Base-by-base conservation (phyloP, 2,113 vertebrate species). In the Cephalopterus ornatus region DNA sequence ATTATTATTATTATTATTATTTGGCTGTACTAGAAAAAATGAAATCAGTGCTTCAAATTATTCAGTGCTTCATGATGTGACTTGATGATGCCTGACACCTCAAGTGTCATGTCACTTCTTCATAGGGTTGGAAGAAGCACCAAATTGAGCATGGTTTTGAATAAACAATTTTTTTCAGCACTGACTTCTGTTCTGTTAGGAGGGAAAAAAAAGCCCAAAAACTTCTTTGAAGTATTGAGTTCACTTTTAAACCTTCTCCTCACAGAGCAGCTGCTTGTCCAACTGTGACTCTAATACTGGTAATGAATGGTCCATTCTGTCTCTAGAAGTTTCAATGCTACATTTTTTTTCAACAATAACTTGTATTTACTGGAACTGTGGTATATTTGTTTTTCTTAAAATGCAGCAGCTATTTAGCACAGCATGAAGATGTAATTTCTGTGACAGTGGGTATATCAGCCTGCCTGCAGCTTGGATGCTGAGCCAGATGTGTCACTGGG, bases 341-440 rank as follows among this genome's bases (percentile, higher is more conserved):
- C 67, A 22, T 93, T 95, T 95, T 95, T 80, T 81, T 84, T 68
- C 90, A 68, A 59, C 30, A 89, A 44, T 59, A 84, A 81, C 92
- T 86, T 95, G 93, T 95, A 96, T 95, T 96, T 96, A 95, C 90
- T 95, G 93, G 72, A 96, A 96, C 91, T 85, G 11, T 33, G 63
- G 12, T 71, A 2, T 50, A 6, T 77, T 90, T 92, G 35, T 65
- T 90, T 80, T 65, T 41, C 85, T 81, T 41, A 30, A 55, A 88
- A 67, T 13, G 20, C 14, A 8, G 21, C 67, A 55, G 62, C 68
- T 65, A 33, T 72, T 73, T 19, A 66, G 68, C 46, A 27, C 46
- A 80, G 50, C 82, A 52, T 42, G 50, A 1, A 68, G 74, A 33
- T 11, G 14, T 27, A 32, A 1, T 42, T 3, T 47, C 37, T 85